Percentiles rank a stretch among this genome's conserved stretches.
Conservation (phyloP, 2,113 vertebrate genomes). For the Pterocles gutturalis region DNA sequence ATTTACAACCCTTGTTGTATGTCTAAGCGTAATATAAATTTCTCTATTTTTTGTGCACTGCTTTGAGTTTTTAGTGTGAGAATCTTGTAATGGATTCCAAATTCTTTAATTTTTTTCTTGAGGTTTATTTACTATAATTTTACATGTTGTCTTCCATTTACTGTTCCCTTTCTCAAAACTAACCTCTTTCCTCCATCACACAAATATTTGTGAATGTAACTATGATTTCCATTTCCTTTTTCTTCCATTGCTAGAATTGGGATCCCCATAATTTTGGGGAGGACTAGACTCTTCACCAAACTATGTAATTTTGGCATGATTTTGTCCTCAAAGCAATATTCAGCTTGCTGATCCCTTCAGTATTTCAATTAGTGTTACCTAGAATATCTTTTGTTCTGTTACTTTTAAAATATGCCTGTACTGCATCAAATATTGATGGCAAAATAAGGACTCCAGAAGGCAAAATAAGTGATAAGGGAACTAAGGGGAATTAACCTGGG, state of each 20-base stretch:
- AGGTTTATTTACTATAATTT: background rate
- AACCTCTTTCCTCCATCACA: background rate
- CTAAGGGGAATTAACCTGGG: background rate
- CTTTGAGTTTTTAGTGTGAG: background rate
- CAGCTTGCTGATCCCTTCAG: background rate
- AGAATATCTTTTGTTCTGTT: background rate
- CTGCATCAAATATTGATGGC: background rate
- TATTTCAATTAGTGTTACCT: background rate
- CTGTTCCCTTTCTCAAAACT: background rate
- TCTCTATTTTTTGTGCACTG: background rate
- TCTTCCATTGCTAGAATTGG: background rate
- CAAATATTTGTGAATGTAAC: background rate
- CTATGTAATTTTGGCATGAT: background rate
- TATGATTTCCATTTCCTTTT: background rate
- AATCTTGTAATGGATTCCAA: background rate
- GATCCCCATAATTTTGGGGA: background rate
- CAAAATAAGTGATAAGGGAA: background rate
- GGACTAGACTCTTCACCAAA: background rate
- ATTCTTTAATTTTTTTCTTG: background rate
- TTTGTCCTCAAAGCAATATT: background rate
- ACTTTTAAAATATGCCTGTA: background rate
- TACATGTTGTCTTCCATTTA: background rate
- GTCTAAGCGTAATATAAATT: background rate
- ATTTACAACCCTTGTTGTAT: background rate
- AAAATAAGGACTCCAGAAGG: background rate